A percentile compares a stretch with the other conserved stretches of the same genome.
These are phyloP conservation scores for Hyperoplus immaculatus DNA, from an alignment of 2,797 vertebrate species.

Conservation along the genomic window DNA sequence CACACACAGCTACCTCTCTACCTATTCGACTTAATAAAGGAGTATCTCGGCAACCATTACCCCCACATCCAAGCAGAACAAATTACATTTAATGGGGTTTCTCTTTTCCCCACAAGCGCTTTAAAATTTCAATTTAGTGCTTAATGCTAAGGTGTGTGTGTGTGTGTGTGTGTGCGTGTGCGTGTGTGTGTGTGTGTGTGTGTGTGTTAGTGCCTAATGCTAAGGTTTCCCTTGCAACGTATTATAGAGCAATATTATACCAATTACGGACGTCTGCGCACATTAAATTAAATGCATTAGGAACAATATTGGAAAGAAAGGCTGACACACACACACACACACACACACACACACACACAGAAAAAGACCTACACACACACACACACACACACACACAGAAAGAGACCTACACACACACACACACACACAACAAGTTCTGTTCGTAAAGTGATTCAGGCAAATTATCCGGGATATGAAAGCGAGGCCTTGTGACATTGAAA, in stretches of 20 bases:
- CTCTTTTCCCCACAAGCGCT: slow-evolving; percentile 91
- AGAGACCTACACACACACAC: no score
- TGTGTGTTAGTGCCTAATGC: slow-evolving; percentile 89
- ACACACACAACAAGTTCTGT: slow-evolving; percentile 71
- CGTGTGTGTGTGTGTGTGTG: no score
- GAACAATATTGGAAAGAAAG: slow-evolving; percentile 87
- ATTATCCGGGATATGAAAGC: slow-evolving; percentile 72
- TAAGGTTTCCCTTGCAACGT: slow-evolving; percentile 89
- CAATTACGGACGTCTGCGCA: slow-evolving; percentile 90
- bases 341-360: no score
- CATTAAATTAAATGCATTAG: slow-evolving; percentile 93
- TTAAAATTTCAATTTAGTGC: slow-evolving; percentile 97
- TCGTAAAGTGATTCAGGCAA: slow-evolving; percentile 72
- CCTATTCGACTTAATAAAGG: slow-evolving; percentile 94
- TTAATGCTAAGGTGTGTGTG: slow-evolving; percentile 89
- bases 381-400: no score
- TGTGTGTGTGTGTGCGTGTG: no score
- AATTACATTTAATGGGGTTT: slow-evolving; percentile 98
- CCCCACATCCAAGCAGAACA: slow-evolving; percentile 96
- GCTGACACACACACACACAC: slow-evolving; percentile 62
- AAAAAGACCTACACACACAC: no score
- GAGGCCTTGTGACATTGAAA: slow-evolving; percentile 58
- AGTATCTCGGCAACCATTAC: slow-evolving; percentile 90
- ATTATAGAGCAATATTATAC: slow-evolving; percentile 92
- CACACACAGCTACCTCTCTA: slow-evolving; percentile 85